phyloP scores from a whole-genome alignment of 1,140 invertebrate species.

The Bombus affinis region DNA sequence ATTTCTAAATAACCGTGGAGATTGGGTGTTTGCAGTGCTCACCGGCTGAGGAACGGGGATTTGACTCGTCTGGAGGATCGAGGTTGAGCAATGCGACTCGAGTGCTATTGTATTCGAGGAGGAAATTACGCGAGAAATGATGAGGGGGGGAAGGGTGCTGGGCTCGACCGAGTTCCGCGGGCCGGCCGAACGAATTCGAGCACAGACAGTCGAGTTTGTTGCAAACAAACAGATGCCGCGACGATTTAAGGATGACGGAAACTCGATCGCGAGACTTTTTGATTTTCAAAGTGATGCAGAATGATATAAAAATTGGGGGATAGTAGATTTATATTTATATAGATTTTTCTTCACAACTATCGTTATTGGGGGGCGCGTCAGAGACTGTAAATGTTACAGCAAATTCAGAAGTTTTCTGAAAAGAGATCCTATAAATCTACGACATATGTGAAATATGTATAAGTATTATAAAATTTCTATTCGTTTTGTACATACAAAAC shows the following conservation, averaged over 20 bases:
- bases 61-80: background rate
- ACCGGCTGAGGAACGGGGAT: background rate
- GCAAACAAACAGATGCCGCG: conserved; percentile 10
- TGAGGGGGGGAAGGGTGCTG: background rate
- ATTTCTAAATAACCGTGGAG: conserved; percentile 28
- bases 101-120: conserved; percentile 22
- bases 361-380: too few relatives aligned
- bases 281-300: background rate
- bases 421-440: too few relatives aligned
- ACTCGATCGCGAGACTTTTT: background rate
- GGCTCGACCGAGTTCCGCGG: background rate
- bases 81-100: conserved; percentile 25
- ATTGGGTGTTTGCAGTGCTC: conserved; percentile 17
- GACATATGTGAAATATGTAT: too few relatives aligned
- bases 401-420: too few relatives aligned
- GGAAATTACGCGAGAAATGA: conserved; percentile 35
- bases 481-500: too few relatives aligned
- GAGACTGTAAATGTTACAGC: too few relatives aligned
- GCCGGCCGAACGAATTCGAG: conserved; percentile 3
- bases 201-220: conserved; percentile 17
- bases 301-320: background rate
- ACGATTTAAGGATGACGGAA: background rate
- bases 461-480: too few relatives aligned
- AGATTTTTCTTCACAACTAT: too few relatives aligned
- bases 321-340: too few relatives aligned